Evolutionary conservation across 2,888 invertebrate genomes (phyloP).

Genomic region (Sesamia inferens): DNA sequence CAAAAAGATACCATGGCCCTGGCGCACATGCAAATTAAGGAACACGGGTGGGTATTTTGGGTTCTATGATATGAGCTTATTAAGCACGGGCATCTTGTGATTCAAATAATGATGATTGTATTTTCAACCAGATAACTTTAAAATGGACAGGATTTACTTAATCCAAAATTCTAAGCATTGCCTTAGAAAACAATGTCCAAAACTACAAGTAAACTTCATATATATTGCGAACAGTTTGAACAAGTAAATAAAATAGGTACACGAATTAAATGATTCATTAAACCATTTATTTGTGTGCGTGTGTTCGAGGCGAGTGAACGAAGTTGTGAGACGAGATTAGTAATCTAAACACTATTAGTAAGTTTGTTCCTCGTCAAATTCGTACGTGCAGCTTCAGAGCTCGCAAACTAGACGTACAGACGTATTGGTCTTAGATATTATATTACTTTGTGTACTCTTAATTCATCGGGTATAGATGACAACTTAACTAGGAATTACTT

Average conservation of each 20-base stretch:
- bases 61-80: no score
- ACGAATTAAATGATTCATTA: not conserved
- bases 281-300: not conserved
- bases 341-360: slow-evolving; percentile 44
- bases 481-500: not conserved
- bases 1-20: no score
- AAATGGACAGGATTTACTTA: not conserved
- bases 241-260: not conserved
- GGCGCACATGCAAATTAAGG: no score
- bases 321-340: slow-evolving; percentile 29
- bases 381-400: slow-evolving; percentile 16
- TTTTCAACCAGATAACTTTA: not conserved
- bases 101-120: no score
- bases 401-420: slow-evolving; percentile 4
- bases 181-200: not conserved
- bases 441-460: no score
- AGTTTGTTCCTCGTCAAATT: slow-evolving; percentile 30
- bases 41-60: no score
- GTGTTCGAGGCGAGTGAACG: slow-evolving; percentile 10
- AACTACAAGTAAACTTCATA: no score
- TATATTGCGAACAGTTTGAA: not conserved
- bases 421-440: slow-evolving; percentile 2
- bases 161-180: not conserved
- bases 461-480: not conserved
- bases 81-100: no score